phyloP scores from a whole-genome alignment of 2,113 vertebrate species.

The Gorsachius goisagi region DNA sequence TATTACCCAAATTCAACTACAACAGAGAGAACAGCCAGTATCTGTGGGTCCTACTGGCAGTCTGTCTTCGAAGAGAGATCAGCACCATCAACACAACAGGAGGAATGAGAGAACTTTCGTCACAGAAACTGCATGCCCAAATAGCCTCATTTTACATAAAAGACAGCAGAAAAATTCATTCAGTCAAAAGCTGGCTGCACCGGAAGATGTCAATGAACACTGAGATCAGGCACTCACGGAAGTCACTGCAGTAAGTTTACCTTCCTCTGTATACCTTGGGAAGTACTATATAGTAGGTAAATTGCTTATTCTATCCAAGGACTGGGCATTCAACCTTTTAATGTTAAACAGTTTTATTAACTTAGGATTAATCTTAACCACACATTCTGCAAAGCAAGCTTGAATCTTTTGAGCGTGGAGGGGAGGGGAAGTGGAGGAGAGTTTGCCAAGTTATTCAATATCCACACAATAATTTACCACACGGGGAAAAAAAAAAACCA shows the following conservation, averaged over 20 bases:
- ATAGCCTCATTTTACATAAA: neutral
- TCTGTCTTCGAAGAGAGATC: neutral
- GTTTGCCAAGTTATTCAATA: neutral
- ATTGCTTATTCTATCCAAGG: neutral
- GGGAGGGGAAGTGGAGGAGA: neutral
- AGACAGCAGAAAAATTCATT: neutral
- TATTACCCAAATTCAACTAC: neutral
- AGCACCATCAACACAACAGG: neutral
- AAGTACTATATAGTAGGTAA: neutral
- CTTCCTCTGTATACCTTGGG: neutral
- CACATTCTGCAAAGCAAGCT: neutral
- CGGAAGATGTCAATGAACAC: neutral
- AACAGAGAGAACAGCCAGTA: neutral
- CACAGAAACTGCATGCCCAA: neutral
- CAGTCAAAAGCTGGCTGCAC: neutral
- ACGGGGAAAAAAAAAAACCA: neutral
- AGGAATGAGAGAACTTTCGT: neutral
- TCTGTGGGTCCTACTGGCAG: neutral
- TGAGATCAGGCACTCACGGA: neutral
- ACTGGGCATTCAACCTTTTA: neutral
- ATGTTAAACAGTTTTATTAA: neutral
- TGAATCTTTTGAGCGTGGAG: neutral
- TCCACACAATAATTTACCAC: neutral
- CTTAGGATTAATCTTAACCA: neutral
- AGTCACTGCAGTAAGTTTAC: neutral